These are phyloP conservation scores for Pogoniulus pusillus DNA, from an alignment of 2,797 vertebrate species.

Conservation along the genomic window DNA sequence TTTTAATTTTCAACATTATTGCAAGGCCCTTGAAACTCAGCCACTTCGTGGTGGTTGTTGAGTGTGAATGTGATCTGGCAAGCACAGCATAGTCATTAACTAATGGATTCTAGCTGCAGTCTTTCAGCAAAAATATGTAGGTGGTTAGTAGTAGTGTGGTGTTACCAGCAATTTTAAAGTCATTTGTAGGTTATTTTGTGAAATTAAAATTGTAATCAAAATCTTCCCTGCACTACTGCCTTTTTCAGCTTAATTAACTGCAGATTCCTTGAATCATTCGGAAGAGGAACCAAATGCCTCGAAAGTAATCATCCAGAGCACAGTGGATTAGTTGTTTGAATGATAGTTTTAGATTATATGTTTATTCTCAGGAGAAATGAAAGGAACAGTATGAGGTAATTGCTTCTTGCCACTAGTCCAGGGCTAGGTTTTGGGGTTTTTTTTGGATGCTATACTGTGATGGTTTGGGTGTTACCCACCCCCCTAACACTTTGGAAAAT, in stretches of 20 bases:
- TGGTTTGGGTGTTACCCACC: too few relatives aligned
- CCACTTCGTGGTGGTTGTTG: background rate
- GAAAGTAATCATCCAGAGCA: background rate
- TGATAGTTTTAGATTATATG: background rate
- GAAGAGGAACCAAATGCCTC: background rate
- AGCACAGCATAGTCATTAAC: constrained; percentile 30
- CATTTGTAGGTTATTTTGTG: constrained; percentile 50
- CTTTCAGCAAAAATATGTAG: constrained; percentile 33
- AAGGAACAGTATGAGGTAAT: background rate
- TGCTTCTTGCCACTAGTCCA: background rate
- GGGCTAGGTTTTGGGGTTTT: background rate
- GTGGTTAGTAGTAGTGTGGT: background rate
- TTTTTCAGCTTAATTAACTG: constrained; percentile 51
- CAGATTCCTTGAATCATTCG: background rate
- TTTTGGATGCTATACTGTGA: too few relatives aligned
- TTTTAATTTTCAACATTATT: constrained; percentile 21
- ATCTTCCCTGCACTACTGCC: background rate
- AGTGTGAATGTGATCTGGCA: constrained; percentile 31
- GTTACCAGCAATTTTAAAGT: constrained; percentile 56
- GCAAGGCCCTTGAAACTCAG: constrained; percentile 19
- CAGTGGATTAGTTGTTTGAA: background rate
- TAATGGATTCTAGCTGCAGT: constrained; percentile 39
- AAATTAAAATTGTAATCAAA: constrained; percentile 50
- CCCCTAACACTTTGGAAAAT: too few relatives aligned
- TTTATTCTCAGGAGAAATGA: background rate